Percentiles rank a stretch among this genome's conserved stretches.
phyloP scores from a whole-genome alignment of 1,140 invertebrate species.

The Drosophila dunni region DNA sequence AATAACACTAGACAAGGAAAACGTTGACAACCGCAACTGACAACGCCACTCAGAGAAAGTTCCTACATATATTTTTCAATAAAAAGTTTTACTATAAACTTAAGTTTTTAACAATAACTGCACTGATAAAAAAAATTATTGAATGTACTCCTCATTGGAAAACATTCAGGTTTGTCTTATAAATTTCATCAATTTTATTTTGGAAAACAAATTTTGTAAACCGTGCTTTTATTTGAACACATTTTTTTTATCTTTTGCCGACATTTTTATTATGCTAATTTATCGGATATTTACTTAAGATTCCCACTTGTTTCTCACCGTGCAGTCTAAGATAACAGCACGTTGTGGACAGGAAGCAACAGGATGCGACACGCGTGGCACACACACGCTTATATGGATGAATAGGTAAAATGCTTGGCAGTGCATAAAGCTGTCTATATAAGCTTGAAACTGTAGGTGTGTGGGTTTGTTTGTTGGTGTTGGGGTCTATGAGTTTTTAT shows the following conservation, averaged over 20 bases:
- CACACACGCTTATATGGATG: slow-evolving; percentile 22
- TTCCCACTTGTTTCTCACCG: slow-evolving; percentile 11
- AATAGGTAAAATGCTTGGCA: slow-evolving; percentile 27
- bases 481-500: slow-evolving; percentile 61
- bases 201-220: too few species aligned
- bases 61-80: too few species aligned
- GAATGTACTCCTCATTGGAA: too few species aligned
- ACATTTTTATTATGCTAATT: too few species aligned
- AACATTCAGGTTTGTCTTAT: too few species aligned
- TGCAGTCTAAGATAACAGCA: slow-evolving; percentile 39
- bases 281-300: not conserved
- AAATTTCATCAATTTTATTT: too few species aligned
- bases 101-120: too few species aligned
- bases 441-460: not conserved
- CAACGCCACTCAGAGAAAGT: slow-evolving; percentile 7
- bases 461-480: slow-evolving; percentile 21
- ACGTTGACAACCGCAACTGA: not conserved
- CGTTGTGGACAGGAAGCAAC: slow-evolving; percentile 56
- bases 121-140: too few species aligned
- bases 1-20: slow-evolving; percentile 9
- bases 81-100: too few species aligned
- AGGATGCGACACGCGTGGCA: slow-evolving; percentile 52
- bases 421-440: slow-evolving; percentile 59
- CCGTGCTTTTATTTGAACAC: too few species aligned
- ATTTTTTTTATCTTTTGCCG: too few species aligned